These are phyloP conservation scores for Calameuta idolon DNA, from an alignment of 2,888 invertebrate species.

Conservation along the genomic window DNA sequence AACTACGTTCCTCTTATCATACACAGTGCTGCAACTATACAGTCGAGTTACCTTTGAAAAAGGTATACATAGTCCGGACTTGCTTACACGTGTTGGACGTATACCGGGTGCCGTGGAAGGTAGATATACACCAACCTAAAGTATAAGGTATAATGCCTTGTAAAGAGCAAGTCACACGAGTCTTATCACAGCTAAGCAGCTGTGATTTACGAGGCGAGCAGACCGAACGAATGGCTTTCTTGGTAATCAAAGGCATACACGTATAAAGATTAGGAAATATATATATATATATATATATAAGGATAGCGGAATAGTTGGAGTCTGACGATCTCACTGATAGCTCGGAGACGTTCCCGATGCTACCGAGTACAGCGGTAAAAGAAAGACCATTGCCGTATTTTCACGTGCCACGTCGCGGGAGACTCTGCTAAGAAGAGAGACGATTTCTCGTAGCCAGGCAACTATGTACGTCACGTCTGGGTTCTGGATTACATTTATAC, in stretches of 20 bases:
- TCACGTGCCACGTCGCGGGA: slow-evolving; percentile 2
- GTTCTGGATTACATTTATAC: slow-evolving; percentile 65
- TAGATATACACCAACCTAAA: not conserved
- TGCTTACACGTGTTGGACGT: not conserved
- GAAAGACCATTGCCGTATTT: not conserved
- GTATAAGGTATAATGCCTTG: not conserved
- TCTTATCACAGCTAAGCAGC: slow-evolving; percentile 2
- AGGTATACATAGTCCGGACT: not conserved
- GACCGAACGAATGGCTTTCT: not conserved
- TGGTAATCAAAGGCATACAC: slow-evolving; percentile 2
- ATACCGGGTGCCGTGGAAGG: not conserved
- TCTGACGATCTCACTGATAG: not conserved
- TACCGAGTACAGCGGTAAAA: not conserved
- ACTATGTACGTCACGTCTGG: slow-evolving; percentile 62
- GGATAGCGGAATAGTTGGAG: not conserved
- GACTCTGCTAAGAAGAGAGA: slow-evolving; percentile 16
- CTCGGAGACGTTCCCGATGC: not conserved
- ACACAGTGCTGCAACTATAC: not conserved
- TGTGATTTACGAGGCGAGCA: slow-evolving; percentile 4
- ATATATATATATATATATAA: not conserved
- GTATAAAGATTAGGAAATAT: not conserved
- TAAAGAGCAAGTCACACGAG: not conserved
- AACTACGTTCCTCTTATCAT: not conserved
- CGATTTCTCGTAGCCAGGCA: slow-evolving; percentile 21
- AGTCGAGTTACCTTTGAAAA: not conserved